A percentile compares a stretch with the other conserved stretches of the same genome.
Conservation (phyloP, 2,797 vertebrate genomes). For the Pseudopleuronectes americanus region DNA sequence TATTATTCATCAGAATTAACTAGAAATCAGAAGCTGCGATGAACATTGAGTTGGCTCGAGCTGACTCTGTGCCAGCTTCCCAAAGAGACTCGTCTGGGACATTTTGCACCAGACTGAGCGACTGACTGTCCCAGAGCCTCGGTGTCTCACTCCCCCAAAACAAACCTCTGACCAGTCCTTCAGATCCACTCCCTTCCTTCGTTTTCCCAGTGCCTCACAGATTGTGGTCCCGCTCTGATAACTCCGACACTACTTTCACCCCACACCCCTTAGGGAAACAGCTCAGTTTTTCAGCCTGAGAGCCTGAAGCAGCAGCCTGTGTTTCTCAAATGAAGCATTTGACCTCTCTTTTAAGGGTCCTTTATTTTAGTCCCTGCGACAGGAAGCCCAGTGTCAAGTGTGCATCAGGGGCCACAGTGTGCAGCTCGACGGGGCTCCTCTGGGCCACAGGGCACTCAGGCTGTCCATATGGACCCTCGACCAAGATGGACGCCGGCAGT, state of each 20-base stretch:
- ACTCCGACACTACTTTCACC: constrained; percentile 36
- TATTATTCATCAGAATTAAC: constrained; percentile 43
- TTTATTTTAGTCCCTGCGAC: constrained; percentile 61
- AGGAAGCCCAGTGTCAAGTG: constrained; percentile 56
- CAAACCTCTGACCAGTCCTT: constrained; percentile 28
- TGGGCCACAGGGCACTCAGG: constrained; percentile 27
- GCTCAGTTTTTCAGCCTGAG: constrained; percentile 24
- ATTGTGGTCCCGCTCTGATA: constrained; percentile 59
- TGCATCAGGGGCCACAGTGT: constrained; percentile 30
- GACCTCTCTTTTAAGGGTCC: constrained; percentile 63
- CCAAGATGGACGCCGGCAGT: constrained; percentile 1
- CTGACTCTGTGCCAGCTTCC: constrained; percentile 48
- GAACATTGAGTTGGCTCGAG: constrained; percentile 27
- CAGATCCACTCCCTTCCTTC: constrained; percentile 1
- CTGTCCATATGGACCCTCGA: constrained; percentile 20
- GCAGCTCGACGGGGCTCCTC: constrained; percentile 23
- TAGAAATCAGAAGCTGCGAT: constrained; percentile 42
- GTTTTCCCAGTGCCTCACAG: constrained; percentile 44
- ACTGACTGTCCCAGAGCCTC: constrained; percentile 16
- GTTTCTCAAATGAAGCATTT: constrained; percentile 76
- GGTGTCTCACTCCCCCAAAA: constrained; percentile 22
- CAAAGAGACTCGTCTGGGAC: constrained; percentile 46
- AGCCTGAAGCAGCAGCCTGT: constrained; percentile 58
- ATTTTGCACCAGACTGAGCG: constrained; percentile 39
- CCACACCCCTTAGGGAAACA: constrained; percentile 13